These are phyloP conservation scores for Campylomormyrus numenius DNA, from an alignment of 2,113 vertebrate genomes.

Conservation along the genomic window DNA sequence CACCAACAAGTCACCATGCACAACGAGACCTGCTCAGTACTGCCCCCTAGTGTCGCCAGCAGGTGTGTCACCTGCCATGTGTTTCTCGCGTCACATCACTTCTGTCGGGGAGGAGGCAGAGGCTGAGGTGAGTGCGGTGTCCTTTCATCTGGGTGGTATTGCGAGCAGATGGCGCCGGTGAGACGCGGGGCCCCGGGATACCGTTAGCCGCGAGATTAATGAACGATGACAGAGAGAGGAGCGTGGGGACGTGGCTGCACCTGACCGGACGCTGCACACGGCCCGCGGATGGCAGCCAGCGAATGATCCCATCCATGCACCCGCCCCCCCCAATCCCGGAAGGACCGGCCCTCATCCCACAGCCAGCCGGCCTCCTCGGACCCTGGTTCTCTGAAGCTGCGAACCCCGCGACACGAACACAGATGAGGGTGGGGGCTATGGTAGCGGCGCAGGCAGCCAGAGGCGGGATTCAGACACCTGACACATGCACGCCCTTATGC, in stretches of 20 bases:
- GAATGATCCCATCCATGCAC: neutral
- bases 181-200: neutral
- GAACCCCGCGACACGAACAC: too few species aligned
- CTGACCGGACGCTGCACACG: neutral
- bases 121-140: neutral
- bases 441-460: too few species aligned
- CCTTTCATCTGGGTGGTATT: neutral
- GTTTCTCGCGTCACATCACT: neutral
- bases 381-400: too few species aligned
- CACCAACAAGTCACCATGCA: neutral
- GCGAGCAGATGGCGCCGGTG: conserved; percentile 20
- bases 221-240: conserved; percentile 17
- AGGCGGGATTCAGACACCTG: neutral
- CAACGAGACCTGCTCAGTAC: neutral
- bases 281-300: neutral
- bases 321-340: neutral
- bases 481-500: neutral
- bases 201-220: conserved; percentile 27
- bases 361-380: neutral
- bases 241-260: conserved; percentile 4
- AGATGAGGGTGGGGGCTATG: neutral
- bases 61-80: neutral
- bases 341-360: neutral
- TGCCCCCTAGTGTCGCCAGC: neutral
- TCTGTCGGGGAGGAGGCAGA: neutral